phyloP scores from a whole-genome alignment of 2,797 vertebrate species.

The Danionella dracula region DNA sequence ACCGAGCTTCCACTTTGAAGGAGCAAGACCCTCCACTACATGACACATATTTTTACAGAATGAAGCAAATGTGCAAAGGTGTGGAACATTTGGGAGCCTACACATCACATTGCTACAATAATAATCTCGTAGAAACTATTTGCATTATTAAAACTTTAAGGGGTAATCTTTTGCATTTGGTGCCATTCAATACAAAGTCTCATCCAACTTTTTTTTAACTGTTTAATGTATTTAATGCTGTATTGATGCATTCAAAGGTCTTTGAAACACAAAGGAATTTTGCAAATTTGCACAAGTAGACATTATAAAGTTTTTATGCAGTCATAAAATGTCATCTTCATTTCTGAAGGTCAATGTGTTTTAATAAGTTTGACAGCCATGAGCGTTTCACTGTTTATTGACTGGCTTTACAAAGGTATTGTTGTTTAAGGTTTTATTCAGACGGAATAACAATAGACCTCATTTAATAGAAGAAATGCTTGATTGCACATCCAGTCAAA shows the following conservation, averaged over 20 bases:
- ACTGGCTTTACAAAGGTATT: slow-evolving; percentile 9
- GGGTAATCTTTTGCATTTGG: neutral
- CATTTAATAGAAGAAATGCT: slow-evolving; percentile 44
- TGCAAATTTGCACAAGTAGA: slow-evolving; percentile 75
- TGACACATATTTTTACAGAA: no score
- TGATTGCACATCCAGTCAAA: slow-evolving; percentile 49
- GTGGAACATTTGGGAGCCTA: no score
- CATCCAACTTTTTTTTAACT: slow-evolving; percentile 43
- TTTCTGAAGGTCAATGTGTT: slow-evolving; percentile 6
- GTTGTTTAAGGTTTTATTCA: slow-evolving; percentile 14
- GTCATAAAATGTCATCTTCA: neutral
- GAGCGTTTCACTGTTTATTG: neutral
- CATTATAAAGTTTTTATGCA: slow-evolving; percentile 39
- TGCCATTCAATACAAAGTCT: slow-evolving; percentile 8
- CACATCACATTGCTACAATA: no score
- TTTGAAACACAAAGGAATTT: slow-evolving; percentile 76
- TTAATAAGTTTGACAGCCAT: neutral
- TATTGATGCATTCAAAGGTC: slow-evolving; percentile 52
- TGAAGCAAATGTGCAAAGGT: no score
- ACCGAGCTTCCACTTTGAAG: no score
- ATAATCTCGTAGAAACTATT: no score
- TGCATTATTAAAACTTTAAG: neutral
- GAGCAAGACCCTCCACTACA: no score
- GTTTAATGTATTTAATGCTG: slow-evolving; percentile 45
- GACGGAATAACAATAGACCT: slow-evolving; percentile 35